Evolutionary conservation across 2,113 vertebrate species (phyloP).

Genomic region (Sclerurus mexicanus): DNA sequence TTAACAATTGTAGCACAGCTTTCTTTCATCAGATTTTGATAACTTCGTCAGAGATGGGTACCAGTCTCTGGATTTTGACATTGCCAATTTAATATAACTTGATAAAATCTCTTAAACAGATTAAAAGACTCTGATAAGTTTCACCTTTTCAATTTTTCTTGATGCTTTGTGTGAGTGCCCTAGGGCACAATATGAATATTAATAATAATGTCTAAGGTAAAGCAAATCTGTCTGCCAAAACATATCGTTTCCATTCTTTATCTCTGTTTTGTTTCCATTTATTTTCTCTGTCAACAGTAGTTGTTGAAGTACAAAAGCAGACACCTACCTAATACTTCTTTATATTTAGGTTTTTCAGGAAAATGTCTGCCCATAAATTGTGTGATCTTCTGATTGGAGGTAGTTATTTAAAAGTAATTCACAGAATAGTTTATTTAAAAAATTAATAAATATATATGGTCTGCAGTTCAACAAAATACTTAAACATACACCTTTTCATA

Average conservation of each 20-base stretch:
- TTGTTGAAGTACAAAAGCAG: not conserved
- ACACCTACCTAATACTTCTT: not conserved
- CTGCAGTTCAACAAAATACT: not conserved
- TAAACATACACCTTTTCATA: not conserved
- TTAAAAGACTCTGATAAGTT: not conserved
- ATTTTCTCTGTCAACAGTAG: not conserved
- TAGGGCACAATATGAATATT: not conserved
- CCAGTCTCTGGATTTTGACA: not conserved
- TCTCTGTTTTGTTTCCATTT: not conserved
- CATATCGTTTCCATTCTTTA: not conserved
- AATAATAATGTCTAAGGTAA: not conserved
- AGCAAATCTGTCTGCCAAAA: not conserved
- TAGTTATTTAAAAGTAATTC: not conserved
- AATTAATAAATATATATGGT: not conserved
- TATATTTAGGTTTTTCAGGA: not conserved
- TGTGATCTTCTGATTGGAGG: not conserved
- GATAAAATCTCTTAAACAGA: not conserved
- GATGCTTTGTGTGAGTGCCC: not conserved
- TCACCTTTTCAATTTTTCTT: not conserved
- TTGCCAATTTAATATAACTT: not conserved
- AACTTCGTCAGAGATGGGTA: not conserved
- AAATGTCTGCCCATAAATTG: not conserved
- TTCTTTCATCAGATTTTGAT: conserved; percentile 14
- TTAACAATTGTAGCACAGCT: not conserved
- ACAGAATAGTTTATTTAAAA: not conserved